Evolutionary conservation across 1,140 invertebrate species (phyloP).

Genomic region (Papilio dardanus): DNA sequence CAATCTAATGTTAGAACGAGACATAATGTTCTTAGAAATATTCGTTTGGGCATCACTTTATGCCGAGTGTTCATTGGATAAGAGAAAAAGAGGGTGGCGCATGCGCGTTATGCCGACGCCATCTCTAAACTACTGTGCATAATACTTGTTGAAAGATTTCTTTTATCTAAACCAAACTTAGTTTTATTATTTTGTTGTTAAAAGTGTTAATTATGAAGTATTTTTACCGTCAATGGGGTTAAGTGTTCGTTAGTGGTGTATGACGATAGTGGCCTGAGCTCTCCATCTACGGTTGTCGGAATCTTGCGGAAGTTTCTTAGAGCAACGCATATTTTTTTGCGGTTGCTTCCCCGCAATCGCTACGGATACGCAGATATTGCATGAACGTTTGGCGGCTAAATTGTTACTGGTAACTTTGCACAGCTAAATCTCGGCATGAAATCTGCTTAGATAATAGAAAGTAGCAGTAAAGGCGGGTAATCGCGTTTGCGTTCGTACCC

Average conservation of each 20-base stretch:
- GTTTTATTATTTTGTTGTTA: slow-evolving; percentile 64
- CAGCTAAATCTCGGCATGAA: slow-evolving; percentile 45
- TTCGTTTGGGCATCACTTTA: slow-evolving; percentile 62
- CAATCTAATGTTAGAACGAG: slow-evolving; percentile 44
- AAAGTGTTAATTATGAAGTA: slow-evolving; percentile 74
- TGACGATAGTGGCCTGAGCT: slow-evolving; percentile 51
- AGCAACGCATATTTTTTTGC: slow-evolving; percentile 80
- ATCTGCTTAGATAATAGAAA: slow-evolving; percentile 47
- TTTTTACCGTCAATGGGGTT: slow-evolving; percentile 54
- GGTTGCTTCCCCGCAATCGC: slow-evolving; percentile 64
- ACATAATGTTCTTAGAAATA: slow-evolving; percentile 53
- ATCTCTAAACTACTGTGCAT: slow-evolving; percentile 80
- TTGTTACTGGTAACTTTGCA: slow-evolving; percentile 67
- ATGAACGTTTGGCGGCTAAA: slow-evolving; percentile 61
- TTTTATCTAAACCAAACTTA: slow-evolving; percentile 57
- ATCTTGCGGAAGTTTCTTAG: slow-evolving; percentile 78
- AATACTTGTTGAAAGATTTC: slow-evolving; percentile 74
- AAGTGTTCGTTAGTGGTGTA: slow-evolving; percentile 53
- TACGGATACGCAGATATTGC: slow-evolving; percentile 58
- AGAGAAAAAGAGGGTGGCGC: slow-evolving; percentile 76
- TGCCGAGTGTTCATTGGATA: slow-evolving; percentile 67
- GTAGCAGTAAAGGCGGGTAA: slow-evolving; percentile 60
- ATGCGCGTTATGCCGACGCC: slow-evolving; percentile 82
- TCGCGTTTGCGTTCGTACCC: slow-evolving; percentile 71
- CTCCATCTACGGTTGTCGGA: slow-evolving; percentile 59